phyloP scores from a whole-genome alignment of 2,888 invertebrate species.

The Parnassius smintheus region DNA sequence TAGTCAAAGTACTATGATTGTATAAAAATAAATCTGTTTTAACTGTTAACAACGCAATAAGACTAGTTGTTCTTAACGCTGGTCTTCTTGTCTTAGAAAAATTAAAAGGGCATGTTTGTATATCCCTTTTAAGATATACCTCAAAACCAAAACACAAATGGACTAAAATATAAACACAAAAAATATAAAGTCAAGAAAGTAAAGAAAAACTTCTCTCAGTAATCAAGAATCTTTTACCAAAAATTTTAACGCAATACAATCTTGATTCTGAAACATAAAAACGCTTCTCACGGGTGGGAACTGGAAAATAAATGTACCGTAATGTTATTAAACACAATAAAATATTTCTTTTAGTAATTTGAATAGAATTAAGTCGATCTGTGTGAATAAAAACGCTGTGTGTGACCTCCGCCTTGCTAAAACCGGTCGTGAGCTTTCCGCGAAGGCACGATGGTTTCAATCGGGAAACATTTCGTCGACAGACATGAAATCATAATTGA shows the following conservation, averaged over 20 bases:
- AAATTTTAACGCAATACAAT: neutral
- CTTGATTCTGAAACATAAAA: constrained; percentile 8
- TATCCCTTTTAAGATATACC: no score
- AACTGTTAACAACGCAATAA: no score
- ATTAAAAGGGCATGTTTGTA: no score
- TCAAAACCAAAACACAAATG: no score
- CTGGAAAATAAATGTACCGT: constrained; percentile 32
- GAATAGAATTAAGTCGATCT: constrained; percentile 24
- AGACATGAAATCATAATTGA: constrained; percentile 12
- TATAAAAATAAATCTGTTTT: no score
- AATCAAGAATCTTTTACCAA: neutral
- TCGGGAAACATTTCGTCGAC: constrained; percentile 12
- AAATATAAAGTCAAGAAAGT: no score
- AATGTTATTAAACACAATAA: constrained; percentile 32
- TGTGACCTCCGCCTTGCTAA: neutral
- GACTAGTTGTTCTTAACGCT: no score
- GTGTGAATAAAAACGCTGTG: constrained; percentile 20
- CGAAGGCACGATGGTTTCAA: neutral
- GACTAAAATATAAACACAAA: no score
- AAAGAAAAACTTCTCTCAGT: neutral
- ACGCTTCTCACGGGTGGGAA: constrained; percentile 34
- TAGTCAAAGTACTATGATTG: no score
- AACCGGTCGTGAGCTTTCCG: constrained; percentile 21
- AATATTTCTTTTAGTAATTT: constrained; percentile 26
- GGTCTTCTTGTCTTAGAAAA: no score